A percentile compares a stretch with the other conserved stretches of the same genome.
phyloP scores from a whole-genome alignment of 2,113 vertebrate species.

The Butorides virescens region DNA sequence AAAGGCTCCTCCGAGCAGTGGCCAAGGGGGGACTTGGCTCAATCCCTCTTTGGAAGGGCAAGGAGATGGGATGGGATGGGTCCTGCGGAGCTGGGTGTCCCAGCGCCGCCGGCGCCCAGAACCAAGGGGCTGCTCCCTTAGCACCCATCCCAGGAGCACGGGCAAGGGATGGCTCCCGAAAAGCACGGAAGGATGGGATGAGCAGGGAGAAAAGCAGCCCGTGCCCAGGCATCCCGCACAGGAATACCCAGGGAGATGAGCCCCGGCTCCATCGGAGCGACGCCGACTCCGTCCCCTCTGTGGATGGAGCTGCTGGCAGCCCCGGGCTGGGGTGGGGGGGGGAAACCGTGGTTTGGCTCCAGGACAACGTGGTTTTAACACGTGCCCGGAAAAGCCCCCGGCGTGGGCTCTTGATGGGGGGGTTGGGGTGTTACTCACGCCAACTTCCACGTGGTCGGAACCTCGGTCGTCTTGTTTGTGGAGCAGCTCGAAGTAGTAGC shows the following conservation, averaged over 20 bases:
- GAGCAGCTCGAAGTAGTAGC: constrained; percentile 97
- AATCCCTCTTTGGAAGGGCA: too few relatives aligned
- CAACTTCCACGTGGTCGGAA: constrained; percentile 97
- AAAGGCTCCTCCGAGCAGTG: neutral
- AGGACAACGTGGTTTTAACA: neutral
- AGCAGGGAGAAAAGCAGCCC: neutral
- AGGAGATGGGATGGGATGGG: neutral
- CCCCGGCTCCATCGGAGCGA: fast-evolving
- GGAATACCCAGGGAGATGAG: neutral
- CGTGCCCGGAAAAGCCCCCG: fast-evolving
- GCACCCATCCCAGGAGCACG: neutral
- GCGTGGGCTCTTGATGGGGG: neutral
- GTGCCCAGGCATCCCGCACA: fast-evolving
- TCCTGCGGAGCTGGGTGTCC: fast-evolving
- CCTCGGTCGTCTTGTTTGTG: constrained; percentile 97
- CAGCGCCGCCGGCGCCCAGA: neutral
- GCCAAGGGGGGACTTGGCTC: neutral
- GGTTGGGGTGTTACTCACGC: constrained; percentile 77
- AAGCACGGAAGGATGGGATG: neutral
- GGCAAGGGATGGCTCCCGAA: neutral
- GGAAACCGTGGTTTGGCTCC: neutral
- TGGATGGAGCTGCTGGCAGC: neutral
- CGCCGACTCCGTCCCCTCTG: fast-evolving
- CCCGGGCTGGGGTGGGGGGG: fast-evolving
- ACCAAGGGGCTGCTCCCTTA: fast-evolving